Conservation (phyloP, 2,113 vertebrate species). For the Otus sunia region DNA sequence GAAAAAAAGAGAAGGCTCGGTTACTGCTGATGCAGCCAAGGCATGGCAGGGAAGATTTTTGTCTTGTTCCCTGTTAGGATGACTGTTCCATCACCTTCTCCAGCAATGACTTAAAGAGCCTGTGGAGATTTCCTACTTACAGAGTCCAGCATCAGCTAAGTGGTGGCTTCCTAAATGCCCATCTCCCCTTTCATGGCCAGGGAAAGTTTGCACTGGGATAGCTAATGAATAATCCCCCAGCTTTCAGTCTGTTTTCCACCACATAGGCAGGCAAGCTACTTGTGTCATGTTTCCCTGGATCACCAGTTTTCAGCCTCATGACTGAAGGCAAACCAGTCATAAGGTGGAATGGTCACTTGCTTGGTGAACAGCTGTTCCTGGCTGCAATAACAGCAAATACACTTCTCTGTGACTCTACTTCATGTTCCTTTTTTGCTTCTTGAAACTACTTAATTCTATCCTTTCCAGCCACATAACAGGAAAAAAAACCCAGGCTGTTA, state of each 20-base stretch:
- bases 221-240: not conserved
- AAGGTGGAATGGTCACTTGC: not conserved
- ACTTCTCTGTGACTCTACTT: not conserved
- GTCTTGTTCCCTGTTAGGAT: not conserved
- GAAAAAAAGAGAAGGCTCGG: not conserved
- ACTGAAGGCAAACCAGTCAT: not conserved
- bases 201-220: not conserved
- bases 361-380: not conserved
- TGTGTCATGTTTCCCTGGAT: not conserved
- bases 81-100: not conserved
- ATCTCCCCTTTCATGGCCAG: not conserved
- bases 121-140: not conserved
- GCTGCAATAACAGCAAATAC: not conserved
- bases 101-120: not conserved
- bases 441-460: conserved; percentile 33
- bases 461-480: not conserved
- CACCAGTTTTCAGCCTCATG: not conserved
- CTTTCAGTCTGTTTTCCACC: not conserved
- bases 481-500: not conserved
- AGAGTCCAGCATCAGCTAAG: not conserved
- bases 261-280: not conserved
- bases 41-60: not conserved
- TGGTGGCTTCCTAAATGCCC: not conserved
- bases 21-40: not conserved
- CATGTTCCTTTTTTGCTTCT: not conserved